Conservation (phyloP, 2,888 invertebrate species). For the Lasioglossum marginatum region DNA sequence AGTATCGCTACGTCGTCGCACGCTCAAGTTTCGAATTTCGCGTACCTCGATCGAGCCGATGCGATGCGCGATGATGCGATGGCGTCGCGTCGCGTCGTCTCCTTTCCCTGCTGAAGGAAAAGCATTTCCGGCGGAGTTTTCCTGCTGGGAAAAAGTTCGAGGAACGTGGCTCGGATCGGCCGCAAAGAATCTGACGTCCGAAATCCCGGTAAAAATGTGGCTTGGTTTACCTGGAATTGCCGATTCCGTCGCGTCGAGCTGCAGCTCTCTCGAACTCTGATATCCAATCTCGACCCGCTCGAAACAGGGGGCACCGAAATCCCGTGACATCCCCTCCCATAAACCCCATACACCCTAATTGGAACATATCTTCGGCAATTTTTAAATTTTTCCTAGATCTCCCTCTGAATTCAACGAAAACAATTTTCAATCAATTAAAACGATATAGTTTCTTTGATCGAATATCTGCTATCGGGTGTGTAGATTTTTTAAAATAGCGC, state of each 20-base stretch:
- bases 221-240: conserved; percentile 14
- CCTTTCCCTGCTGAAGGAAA: neutral
- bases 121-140: conserved; percentile 19
- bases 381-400: neutral
- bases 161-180: neutral
- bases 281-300: neutral
- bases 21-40: conserved; percentile 46
- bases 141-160: conserved; percentile 18
- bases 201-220: conserved; percentile 2
- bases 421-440: neutral
- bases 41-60: conserved; percentile 29
- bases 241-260: neutral
- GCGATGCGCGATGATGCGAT: conserved; percentile 11
- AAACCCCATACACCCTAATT: neutral
- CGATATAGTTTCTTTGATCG: too few relatives aligned
- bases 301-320: neutral
- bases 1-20: conserved; percentile 24
- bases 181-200: conserved; percentile 27
- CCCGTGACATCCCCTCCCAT: neutral
- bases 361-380: neutral
- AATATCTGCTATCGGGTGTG: too few relatives aligned
- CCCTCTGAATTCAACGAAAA: too few relatives aligned
- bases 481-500: neutral
- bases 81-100: neutral
- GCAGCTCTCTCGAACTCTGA: conserved; percentile 2